Evolutionary conservation across 2,888 invertebrate species (phyloP).

Genomic region (Lithophane semibrunnea): DNA sequence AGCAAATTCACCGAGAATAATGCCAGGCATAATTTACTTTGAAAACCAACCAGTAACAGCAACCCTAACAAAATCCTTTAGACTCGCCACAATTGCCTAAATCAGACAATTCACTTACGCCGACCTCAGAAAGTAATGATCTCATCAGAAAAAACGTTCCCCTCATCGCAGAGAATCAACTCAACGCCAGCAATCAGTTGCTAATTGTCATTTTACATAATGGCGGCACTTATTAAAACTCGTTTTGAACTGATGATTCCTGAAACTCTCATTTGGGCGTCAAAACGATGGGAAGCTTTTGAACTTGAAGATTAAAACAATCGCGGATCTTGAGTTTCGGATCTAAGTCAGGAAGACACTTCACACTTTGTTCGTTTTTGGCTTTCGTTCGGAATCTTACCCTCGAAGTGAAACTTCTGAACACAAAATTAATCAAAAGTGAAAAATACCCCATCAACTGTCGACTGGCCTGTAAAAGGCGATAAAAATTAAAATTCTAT

Average conservation of each 20-base stretch:
- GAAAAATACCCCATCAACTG: too few species aligned
- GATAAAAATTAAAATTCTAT: too few species aligned
- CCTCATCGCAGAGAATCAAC: slow-evolving; percentile 21
- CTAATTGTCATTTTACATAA: slow-evolving; percentile 58
- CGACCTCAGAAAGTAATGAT: slow-evolving; percentile 28
- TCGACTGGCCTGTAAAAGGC: too few species aligned
- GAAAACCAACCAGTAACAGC: slow-evolving; percentile 1
- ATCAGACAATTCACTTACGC: slow-evolving; percentile 30
- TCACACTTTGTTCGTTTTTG: not conserved
- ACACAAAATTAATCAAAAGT: not conserved
- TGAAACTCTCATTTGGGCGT: slow-evolving; percentile 23
- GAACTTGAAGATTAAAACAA: slow-evolving; percentile 21
- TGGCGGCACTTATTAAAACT: slow-evolving; percentile 44
- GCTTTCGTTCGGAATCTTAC: not conserved
- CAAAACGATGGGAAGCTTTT: slow-evolving; percentile 22
- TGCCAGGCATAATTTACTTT: not conserved
- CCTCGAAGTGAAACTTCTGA: not conserved
- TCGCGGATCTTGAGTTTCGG: slow-evolving; percentile 2
- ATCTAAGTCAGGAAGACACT: not conserved
- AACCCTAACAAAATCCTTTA: not conserved
- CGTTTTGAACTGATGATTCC: slow-evolving; percentile 17
- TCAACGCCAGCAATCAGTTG: slow-evolving; percentile 39
- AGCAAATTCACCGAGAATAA: not conserved
- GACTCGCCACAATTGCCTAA: slow-evolving; percentile 21
- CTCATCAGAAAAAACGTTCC: slow-evolving; percentile 10